Conservation (phyloP, 2,797 vertebrate genomes). For the Anas bernieri region DNA sequence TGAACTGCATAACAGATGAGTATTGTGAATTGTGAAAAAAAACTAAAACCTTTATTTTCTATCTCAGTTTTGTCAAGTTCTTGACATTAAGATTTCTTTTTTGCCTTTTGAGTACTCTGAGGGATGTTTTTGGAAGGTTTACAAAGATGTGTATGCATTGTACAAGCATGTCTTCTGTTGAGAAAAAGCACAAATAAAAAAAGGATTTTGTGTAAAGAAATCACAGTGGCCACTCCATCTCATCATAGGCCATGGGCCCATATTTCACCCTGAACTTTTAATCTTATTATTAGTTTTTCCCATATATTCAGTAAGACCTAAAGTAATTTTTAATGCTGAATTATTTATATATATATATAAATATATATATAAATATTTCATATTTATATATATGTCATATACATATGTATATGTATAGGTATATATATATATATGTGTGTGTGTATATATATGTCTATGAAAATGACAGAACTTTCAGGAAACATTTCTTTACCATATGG, state of each 20-base stretch:
- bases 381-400: too few relatives aligned
- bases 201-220: background rate
- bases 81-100: background rate
- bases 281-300: background rate
- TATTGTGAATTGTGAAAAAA: background rate
- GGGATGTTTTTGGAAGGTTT: background rate
- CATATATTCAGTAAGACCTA: background rate
- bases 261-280: background rate
- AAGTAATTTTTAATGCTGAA: background rate
- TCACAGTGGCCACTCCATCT: background rate
- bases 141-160: background rate
- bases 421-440: too few relatives aligned
- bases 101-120: background rate
- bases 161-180: background rate
- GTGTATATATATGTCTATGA: background rate
- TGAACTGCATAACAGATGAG: background rate
- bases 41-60: background rate
- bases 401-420: too few relatives aligned
- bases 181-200: background rate
- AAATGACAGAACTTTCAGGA: too few relatives aligned
- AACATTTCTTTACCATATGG: too few relatives aligned
- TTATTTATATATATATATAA: too few relatives aligned
- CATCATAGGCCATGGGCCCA: background rate
- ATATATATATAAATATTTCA: too few relatives aligned
- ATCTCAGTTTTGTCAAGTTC: background rate